Evolutionary conservation across 2,888 invertebrate genomes (phyloP), one percentile per base, ranked within the genome.

Genomic region (Philereme vetulata): DNA sequence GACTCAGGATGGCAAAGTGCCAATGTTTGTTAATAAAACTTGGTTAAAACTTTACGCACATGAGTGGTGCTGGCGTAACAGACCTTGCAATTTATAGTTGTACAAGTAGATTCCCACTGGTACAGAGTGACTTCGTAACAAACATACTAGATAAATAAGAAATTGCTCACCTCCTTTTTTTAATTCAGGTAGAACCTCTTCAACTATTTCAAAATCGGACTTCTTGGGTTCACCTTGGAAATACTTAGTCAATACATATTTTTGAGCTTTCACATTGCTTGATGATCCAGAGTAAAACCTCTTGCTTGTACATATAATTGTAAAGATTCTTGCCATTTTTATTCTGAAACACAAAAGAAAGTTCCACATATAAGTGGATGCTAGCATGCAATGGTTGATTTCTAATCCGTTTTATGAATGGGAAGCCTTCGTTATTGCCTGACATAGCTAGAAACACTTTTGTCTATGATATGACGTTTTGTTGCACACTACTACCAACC

Each of bases 181-280:
- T 10, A 96, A 73, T 35, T 93, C 87, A 0, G 94, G 94, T 48
- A 96, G 77, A 56, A 94, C 93, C 81, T 96, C 95, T 80, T 96
- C 95, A 3, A 94, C 92, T 11, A 96, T 80, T 78, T 93, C 84
- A 60, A 96, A 93, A 82, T 96, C 95, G 3, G 90, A 85, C 60
- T 86, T 82, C 75, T 95, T 95, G 3, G 96, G 95, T 73, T 94
- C 93, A 0, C 95, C 95, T 67, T 94, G 87, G 76, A 96, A 96
- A 71, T 93, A 90, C 72, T 94, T 94, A 0, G 87, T 93, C 9
- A 95, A 81, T 11, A 95, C 91, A 85, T 94, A 95, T 80, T 94
- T 95, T 76, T 93, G 94, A 3, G 94, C 93, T 64, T 86, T 90
- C 36, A 94, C 82, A 86, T 80, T 86, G 45, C 66, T 69, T 36